A percentile compares a stretch with the other conserved stretches of the same genome.
Evolutionary conservation across 2,888 invertebrate genomes (phyloP).

Genomic region (Lacanobia wlatinum): DNA sequence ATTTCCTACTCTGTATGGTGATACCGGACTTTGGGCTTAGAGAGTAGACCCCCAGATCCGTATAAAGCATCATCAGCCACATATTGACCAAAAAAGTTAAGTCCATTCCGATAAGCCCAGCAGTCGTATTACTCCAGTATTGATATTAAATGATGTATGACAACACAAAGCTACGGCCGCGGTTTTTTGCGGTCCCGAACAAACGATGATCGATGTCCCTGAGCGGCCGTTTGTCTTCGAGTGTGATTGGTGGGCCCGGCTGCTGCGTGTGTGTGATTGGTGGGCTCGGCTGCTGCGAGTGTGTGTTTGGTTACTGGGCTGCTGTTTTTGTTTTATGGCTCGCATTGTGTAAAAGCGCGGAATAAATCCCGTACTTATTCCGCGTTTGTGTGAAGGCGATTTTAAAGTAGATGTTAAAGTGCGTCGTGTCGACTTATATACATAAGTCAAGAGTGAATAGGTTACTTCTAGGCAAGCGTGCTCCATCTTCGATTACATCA

Average conservation of each 20-base stretch:
- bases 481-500: no score
- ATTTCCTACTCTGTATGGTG: no score
- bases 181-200: conserved; percentile 43
- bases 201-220: conserved; percentile 67
- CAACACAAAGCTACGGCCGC: conserved; percentile 18
- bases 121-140: conserved; percentile 30
- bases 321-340: conserved; percentile 60
- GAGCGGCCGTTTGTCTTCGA: conserved; percentile 60
- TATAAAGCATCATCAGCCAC: background rate
- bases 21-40: no score
- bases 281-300: conserved; percentile 35
- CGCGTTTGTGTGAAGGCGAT: no score
- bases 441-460: no score
- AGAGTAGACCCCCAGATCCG: no score
- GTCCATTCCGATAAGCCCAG: background rate
- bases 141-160: conserved; percentile 59
- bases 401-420: no score
- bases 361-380: no score
- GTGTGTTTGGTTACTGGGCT: conserved; percentile 51
- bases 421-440: no score
- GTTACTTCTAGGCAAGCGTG: no score
- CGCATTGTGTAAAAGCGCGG: conserved; percentile 41
- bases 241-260: conserved; percentile 61
- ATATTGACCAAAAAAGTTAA: conserved; percentile 2
- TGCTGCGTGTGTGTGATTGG: conserved; percentile 58